Conservation (phyloP, 1,140 invertebrate genomes). For the Drosophila obscura region DNA sequence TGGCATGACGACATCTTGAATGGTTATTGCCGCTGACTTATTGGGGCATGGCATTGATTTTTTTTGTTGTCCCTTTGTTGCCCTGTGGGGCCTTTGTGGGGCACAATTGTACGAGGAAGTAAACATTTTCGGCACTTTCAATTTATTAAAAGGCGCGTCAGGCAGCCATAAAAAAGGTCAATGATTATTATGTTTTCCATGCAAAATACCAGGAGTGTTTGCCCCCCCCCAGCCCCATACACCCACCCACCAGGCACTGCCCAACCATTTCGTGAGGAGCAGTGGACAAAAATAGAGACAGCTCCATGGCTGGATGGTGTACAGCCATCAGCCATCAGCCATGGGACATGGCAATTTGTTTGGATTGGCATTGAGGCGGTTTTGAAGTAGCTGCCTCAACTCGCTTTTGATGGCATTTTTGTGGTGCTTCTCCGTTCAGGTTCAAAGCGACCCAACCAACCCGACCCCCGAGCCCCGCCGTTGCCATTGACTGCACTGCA, state of each 20-base stretch:
- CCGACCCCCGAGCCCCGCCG: background rate
- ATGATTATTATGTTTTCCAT: conserved; percentile 69
- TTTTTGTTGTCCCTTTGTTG: conserved; percentile 25
- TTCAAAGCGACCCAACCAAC: conserved; percentile 15
- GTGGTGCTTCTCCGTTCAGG: conserved; percentile 32
- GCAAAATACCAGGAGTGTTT: conserved; percentile 32
- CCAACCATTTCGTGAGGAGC: conserved; percentile 3
- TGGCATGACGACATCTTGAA: conserved; percentile 53
- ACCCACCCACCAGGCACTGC: too few relatives aligned
- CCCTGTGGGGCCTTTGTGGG: background rate
- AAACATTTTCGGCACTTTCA: conserved; percentile 66
- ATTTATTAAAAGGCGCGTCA: conserved; percentile 75
- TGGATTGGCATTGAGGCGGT: conserved; percentile 18
- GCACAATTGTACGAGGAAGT: conserved; percentile 51
- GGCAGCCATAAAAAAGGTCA: conserved; percentile 73
- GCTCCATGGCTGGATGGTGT: background rate
- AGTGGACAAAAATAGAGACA: conserved; percentile 33
- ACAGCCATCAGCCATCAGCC: background rate
- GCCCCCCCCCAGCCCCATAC: too few relatives aligned
- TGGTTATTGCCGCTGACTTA: conserved; percentile 67
- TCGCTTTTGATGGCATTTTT: conserved; percentile 42
- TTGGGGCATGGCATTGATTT: conserved; percentile 72
- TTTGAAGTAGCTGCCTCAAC: conserved; percentile 20
- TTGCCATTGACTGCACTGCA: conserved; percentile 3
- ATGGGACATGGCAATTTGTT: conserved; percentile 24